These are phyloP conservation scores for Rhynchonycteris naso DNA, from an alignment of 2,797 vertebrate genomes.

Conservation along the genomic window DNA sequence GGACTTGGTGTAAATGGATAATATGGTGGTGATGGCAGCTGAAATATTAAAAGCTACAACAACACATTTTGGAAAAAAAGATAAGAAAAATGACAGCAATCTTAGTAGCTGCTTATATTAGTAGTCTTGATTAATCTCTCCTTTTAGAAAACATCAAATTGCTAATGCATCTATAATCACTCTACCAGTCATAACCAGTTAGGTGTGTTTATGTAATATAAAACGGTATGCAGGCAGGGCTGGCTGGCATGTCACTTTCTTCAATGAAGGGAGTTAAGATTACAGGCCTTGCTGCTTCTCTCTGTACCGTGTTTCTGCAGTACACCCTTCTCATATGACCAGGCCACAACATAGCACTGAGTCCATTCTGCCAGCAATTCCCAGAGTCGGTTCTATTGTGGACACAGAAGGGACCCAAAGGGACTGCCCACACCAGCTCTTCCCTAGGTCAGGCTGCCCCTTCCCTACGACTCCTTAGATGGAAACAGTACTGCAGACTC, in stretches of 20 bases:
- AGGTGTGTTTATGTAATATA: conserved; percentile 63
- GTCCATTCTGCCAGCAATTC: neutral
- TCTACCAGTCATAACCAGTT: conserved; percentile 61
- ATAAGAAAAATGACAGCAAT: conserved; percentile 43
- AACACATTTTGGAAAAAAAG: conserved; percentile 16
- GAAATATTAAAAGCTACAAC: conserved; percentile 61
- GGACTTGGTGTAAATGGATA: conserved; percentile 56
- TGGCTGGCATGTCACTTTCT: conserved; percentile 46
- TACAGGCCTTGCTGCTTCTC: conserved; percentile 23
- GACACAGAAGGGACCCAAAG: neutral
- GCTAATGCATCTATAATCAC: conserved; percentile 65
- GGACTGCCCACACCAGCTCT: neutral
- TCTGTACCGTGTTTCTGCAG: conserved; percentile 11
- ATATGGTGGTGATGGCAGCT: conserved; percentile 38
- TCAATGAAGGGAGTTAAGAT: neutral
- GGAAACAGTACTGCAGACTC: neutral
- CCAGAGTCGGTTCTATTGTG: neutral
- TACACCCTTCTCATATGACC: neutral
- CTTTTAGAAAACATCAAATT: conserved; percentile 47
- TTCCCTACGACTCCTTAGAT: neutral
- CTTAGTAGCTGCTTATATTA: conserved; percentile 47
- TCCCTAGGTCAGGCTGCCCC: neutral
- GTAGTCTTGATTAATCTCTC: conserved; percentile 50
- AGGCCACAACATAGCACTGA: neutral
- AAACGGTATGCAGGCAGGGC: conserved; percentile 47